These are phyloP conservation scores for Phenganax stokvisi DNA, from an alignment of 92 coral and sea anemone species.

Conservation along the genomic window DNA sequence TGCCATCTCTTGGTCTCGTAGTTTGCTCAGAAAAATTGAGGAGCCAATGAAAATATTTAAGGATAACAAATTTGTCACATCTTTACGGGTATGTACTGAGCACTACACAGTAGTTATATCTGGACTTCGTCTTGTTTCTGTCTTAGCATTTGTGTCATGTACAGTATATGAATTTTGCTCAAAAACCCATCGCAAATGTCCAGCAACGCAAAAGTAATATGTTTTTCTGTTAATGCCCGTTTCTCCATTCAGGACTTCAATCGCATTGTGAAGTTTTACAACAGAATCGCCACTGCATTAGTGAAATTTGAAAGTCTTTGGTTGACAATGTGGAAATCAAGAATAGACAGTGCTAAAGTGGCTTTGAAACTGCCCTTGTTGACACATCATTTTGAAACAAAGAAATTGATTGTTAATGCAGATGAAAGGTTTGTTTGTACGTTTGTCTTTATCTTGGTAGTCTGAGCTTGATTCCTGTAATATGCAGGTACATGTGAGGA, in stretches of 20 bases:
- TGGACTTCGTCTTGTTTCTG: not conserved
- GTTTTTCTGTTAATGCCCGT: not conserved
- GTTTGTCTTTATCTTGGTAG: not conserved
- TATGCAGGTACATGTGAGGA: not conserved
- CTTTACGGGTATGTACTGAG: constrained; percentile 65
- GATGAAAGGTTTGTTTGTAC: constrained; percentile 74
- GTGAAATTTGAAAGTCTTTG: constrained; percentile 97
- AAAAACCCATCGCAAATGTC: no score
- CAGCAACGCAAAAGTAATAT: not conserved
- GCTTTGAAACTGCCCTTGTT: constrained; percentile 79
- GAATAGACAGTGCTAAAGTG: constrained; percentile 75
- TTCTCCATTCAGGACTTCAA: constrained; percentile 66
- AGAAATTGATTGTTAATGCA: constrained; percentile 79
- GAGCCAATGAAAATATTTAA: constrained; percentile 99
- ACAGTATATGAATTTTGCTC: not conserved
- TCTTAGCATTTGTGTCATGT: not conserved
- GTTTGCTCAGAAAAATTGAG: constrained; percentile 75
- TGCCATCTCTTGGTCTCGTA: constrained; percentile 95
- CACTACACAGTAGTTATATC: not conserved
- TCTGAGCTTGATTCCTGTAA: not conserved
- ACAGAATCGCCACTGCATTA: constrained; percentile 92
- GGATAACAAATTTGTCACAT: constrained; percentile 82
- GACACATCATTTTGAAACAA: constrained; percentile 65
- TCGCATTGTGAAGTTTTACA: constrained; percentile 90
- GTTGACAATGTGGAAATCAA: constrained; percentile 92